Evolutionary conservation across 23 tunicate species (phyloP), one percentile per base, ranked within the genome.

Genomic region (Aplidium turbinatum): DNA sequence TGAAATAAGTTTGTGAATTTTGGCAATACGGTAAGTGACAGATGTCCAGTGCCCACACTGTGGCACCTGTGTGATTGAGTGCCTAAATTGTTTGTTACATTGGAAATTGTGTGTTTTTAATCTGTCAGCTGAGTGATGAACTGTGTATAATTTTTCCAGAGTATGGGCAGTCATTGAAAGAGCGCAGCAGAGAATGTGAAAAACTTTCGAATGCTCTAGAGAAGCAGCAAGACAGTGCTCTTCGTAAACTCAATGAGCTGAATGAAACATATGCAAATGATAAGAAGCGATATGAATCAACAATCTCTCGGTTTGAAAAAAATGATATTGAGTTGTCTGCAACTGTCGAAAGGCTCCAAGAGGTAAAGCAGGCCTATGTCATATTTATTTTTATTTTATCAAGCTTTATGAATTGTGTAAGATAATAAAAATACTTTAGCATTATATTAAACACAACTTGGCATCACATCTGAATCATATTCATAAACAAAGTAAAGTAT

Each of bases 101-200:
- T n/a, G n/a, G n/a, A n/a, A n/a, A n/a, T n/a, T n/a, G n/a, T n/a
- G n/a, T n/a, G n/a, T n/a, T n/a, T n/a, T n/a, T n/a, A n/a, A n/a
- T n/a, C n/a, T n/a, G n/a, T n/a, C n/a, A n/a, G n/a, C n/a, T n/a
- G n/a, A n/a, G n/a, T n/a, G n/a, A 21, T 13, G 23, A 22, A 3
- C 21, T 22, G 29, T 3, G 26, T 29, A 58, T 35, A 45, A 40
- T 16, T 42, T 35, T 34, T 47, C 19, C 61, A 79, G 97, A 84
- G 39, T 91, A 77, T 67, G 78, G 91, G 3, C 92, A 84, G 56
- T 65, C 92, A n/a, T 75, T 91, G 42, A 91, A 91, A 65, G 97
- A 91, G 50, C 83, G 90, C 4, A 74, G 81, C 0, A 57, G 71
- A 63, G 91, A 91, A 61, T 67, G 90, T 69, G 97, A 91, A 1